A percentile compares a stretch with the other conserved stretches of the same genome.
Conservation (phyloP, 1,140 invertebrate species). For the Mizuhopecten yessoensis region DNA sequence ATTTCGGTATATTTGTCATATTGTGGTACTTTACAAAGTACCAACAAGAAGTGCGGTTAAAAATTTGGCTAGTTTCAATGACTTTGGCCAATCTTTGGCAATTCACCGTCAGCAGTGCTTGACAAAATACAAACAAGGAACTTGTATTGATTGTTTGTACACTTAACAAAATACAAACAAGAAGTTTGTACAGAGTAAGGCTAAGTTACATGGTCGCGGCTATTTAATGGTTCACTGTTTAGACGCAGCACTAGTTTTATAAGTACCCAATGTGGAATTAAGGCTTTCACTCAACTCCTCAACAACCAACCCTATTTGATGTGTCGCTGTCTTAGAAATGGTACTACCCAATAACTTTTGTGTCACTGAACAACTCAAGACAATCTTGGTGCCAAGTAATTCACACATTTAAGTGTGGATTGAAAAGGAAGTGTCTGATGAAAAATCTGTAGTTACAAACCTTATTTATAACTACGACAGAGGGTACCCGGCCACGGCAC, state of each 20-base stretch:
- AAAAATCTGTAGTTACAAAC: neutral
- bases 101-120: neutral
- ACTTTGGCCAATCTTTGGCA: neutral
- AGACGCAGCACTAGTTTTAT: neutral
- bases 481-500: no score
- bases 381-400: no score
- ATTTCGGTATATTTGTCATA: neutral
- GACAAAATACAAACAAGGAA: slow-evolving; percentile 24
- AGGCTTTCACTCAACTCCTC: no score
- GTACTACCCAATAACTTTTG: neutral
- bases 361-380: no score
- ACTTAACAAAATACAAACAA: neutral
- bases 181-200: neutral
- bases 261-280: neutral
- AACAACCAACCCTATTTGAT: neutral
- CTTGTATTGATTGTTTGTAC: neutral
- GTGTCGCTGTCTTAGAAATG: neutral
- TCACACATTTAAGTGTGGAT: no score
- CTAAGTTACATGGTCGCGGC: neutral
- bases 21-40: neutral
- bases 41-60: neutral
- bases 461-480: neutral
- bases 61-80: neutral
- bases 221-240: neutral
- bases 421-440: neutral